phyloP scores from a whole-genome alignment of 2,113 vertebrate genomes.

The Callionymus lyra region DNA sequence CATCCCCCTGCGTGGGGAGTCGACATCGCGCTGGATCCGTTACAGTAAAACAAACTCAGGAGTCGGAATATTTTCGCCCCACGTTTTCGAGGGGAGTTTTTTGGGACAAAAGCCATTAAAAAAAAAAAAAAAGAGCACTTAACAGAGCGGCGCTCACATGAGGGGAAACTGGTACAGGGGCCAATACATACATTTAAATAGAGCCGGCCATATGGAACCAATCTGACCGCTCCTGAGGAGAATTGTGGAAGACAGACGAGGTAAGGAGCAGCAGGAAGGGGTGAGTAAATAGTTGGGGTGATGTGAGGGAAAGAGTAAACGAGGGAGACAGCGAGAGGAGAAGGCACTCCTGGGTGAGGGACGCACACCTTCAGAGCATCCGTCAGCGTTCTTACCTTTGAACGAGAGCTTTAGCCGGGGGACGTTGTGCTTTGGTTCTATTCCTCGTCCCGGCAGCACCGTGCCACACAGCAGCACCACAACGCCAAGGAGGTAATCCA shows the following conservation, averaged over 20 bases:
- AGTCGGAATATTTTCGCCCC: not conserved
- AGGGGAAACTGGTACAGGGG: conserved; percentile 42
- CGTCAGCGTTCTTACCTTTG: conserved; percentile 77
- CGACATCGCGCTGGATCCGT: not conserved
- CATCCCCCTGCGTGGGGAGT: too few species aligned
- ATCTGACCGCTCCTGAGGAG: conserved; percentile 48
- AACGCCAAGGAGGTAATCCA: conserved; percentile 86
- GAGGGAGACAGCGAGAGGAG: conserved; percentile 32
- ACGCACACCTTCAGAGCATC: conserved; percentile 6
- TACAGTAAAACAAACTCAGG: too few species aligned
- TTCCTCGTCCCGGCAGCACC: conserved; percentile 73
- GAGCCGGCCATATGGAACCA: conserved; percentile 65
- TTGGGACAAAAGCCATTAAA: conserved; percentile 47
- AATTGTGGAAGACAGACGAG: conserved; percentile 24
- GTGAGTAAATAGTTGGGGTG: conserved; percentile 36
- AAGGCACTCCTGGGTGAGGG: conserved; percentile 29
- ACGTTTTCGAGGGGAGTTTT: conserved; percentile 16
- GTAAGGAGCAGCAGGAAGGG: conserved; percentile 14
- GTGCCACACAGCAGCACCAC: conserved; percentile 82
- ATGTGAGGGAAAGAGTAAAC: conserved; percentile 29
- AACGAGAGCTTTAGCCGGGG: conserved; percentile 91
- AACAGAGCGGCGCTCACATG: conserved; percentile 37
- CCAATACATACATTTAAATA: conserved; percentile 61
- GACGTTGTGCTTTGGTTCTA: conserved; percentile 82
- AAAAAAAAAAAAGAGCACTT: conserved; percentile 44